Evolutionary conservation across 2,888 invertebrate genomes (phyloP).

Genomic region (Drosophila histrio): DNA sequence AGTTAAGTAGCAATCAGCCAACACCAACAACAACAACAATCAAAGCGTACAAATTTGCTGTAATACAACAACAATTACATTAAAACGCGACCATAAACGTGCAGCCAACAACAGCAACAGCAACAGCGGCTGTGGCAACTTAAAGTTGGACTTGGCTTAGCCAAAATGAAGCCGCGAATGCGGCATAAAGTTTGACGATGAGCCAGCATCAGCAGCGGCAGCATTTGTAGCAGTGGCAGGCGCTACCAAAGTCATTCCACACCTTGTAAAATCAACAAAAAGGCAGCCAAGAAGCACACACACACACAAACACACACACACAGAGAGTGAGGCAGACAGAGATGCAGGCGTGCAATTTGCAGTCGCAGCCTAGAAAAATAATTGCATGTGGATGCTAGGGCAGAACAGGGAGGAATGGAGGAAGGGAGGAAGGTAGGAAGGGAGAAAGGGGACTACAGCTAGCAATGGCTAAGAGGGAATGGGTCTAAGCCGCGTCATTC

Average conservation of each 20-base stretch:
- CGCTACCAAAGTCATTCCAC: constrained; percentile 81
- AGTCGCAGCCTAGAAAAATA: constrained; percentile 74
- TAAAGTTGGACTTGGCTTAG: constrained; percentile 51
- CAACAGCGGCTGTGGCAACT: constrained; percentile 19
- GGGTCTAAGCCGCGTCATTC: constrained; percentile 69
- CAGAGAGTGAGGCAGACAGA: constrained; percentile 3
- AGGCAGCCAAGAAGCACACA: constrained; percentile 51
- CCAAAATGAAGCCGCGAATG: constrained; percentile 52
- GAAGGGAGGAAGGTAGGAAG: constrained; percentile 6
- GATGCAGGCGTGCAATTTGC: constrained; percentile 70
- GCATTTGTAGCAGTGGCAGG: constrained; percentile 46
- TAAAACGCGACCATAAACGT: constrained; percentile 80
- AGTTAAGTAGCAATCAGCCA: constrained; percentile 50
- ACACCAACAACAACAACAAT: constrained; percentile 48
- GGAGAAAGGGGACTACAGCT: neutral
- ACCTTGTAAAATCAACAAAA: constrained; percentile 79
- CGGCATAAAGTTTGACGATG: constrained; percentile 65
- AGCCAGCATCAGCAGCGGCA: constrained; percentile 19
- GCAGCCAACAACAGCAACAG: constrained; percentile 35
- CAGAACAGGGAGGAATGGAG: constrained; percentile 23
- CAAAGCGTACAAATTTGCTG: constrained; percentile 74
- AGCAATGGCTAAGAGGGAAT: constrained; percentile 19
- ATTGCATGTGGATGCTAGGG: constrained; percentile 66
- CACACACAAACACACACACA: constrained; percentile 27
- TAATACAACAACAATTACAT: constrained; percentile 82